Evolutionary conservation across 2,888 invertebrate species (phyloP), one percentile per base, ranked within the genome.

Genomic region (Hedychridium roseum): DNA sequence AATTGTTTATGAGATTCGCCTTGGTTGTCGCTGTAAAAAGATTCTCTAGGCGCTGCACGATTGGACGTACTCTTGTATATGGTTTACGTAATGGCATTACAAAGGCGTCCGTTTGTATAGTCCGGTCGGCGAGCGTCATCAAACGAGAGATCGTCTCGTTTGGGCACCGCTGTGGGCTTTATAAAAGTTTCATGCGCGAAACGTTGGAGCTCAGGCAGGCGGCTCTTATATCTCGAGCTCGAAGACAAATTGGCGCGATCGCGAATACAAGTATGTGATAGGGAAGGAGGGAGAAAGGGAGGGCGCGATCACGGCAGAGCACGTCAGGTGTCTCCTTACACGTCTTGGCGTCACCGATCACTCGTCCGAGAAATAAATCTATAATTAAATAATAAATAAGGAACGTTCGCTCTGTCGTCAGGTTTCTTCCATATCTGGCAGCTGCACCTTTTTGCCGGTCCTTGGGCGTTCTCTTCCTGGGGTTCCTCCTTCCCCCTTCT

Each of bases 351-450:
- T 62, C 62, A 49, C 54, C 60, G 44, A 52, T 60, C 51, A 36
- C 37, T 40, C 56, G 53, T 36, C 45, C 47, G 16, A 46, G 53
- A 64, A 67, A 71, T 73, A 76, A 74, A 70, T 74, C 66, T 70
- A 69, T 75, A 73, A 73, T 74, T 71, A 69, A 68, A 73, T 71
- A 71, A 74, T 73, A 71, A 74, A 72, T 65, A 66, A 72, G 68
- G 64, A 68, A 60, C 57, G 65, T 58, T 48, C 40, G 39, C 55
- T 41, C 40, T 62, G 60, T 54, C 59, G 64, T 56, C 64, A 57
- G 61, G 56, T 57, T 57, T 61, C 61, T 64, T 62, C 74, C 73
- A 68, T 74, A 73, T 73, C 57, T 61, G 72, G 71, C 32, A 51
- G 57, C 47, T 69, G 63, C 70, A 62, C 66, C 70, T 74, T 75